Conservation (phyloP, 2,113 vertebrate genomes). For the Pungitius pungitius region DNA sequence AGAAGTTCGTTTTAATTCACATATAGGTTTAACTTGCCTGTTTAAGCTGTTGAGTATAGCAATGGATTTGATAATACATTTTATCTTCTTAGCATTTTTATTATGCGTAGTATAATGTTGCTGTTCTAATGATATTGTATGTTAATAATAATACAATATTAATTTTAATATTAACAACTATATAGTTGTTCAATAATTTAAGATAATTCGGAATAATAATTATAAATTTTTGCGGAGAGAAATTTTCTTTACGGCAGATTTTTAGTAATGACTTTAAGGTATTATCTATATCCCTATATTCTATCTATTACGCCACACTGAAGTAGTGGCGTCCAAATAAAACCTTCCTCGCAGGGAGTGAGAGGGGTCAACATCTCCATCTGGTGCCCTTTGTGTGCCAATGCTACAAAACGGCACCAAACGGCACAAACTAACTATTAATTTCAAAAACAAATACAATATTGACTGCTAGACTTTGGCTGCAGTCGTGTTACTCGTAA, state of each 20-base stretch:
- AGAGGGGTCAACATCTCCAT: constrained; percentile 36
- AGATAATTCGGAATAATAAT: neutral
- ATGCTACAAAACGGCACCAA: neutral
- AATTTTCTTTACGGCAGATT: neutral
- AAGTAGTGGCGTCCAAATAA: neutral
- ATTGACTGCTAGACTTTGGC: neutral
- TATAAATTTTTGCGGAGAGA: neutral
- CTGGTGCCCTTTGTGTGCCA: constrained; percentile 36
- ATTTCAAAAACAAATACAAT: neutral
- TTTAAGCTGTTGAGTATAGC: neutral
- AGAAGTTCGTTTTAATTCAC: neutral
- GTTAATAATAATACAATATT: neutral
- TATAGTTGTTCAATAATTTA: neutral
- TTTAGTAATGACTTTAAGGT: neutral
- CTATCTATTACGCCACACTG: too few species aligned
- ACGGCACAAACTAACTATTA: too few species aligned
- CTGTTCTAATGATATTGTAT: too few species aligned
- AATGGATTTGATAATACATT: neutral
- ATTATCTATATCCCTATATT: neutral
- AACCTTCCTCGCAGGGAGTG: neutral
- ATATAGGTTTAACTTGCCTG: neutral
- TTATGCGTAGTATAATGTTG: neutral
- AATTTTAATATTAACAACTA: neutral
- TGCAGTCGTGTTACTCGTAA: neutral
- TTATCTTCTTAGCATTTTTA: neutral